Conservation (phyloP, 2,113 vertebrate species). For the Pelecanoides urinatrix region DNA sequence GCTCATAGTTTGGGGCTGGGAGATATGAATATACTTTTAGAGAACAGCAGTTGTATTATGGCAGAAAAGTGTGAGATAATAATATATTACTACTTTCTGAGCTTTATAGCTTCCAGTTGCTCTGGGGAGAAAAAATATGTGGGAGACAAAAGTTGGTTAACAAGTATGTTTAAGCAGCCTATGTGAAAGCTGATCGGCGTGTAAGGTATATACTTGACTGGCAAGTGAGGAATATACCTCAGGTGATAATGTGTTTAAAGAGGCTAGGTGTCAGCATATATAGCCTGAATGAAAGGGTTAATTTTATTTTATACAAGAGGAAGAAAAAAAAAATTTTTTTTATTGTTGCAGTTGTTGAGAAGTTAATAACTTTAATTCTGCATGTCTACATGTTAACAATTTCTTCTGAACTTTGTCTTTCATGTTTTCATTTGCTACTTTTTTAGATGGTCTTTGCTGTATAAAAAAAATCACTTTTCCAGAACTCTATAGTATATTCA, state of each 20-base stretch:
- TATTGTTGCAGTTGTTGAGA: background rate
- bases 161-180: background rate
- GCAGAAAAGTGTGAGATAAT: background rate
- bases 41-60: background rate
- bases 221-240: background rate
- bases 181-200: background rate
- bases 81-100: background rate
- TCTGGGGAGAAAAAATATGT: background rate
- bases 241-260: background rate
- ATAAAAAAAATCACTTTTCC: background rate
- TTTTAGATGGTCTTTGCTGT: background rate
- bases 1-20: background rate
- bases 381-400: background rate
- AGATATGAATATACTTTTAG: background rate
- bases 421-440: background rate
- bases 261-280: background rate
- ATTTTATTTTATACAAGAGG: background rate
- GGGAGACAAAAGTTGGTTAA: background rate
- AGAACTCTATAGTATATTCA: background rate
- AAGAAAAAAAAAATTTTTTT: background rate
- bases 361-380: background rate
- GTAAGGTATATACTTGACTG: background rate
- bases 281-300: background rate
- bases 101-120: background rate
- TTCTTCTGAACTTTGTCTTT: background rate